Evolutionary conservation across 1,140 invertebrate species (phyloP).

Genomic region (Leucophenga varia): DNA sequence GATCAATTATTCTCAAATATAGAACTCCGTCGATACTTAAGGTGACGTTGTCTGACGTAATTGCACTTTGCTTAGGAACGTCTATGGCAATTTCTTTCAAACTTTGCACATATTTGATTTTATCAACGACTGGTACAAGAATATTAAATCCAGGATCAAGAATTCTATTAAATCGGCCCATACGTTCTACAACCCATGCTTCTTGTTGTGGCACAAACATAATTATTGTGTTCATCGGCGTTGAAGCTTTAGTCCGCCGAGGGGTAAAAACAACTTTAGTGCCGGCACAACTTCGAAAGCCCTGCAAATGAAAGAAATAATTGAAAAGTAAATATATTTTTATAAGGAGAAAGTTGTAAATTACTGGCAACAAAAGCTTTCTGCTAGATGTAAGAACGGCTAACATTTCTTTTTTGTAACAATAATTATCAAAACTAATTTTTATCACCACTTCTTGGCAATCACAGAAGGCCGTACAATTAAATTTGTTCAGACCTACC

Average conservation of each 20-base stretch:
- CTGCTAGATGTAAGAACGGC: no score
- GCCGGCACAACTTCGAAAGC: no score
- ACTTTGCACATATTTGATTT: conserved; percentile 97
- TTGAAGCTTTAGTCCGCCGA: conserved; percentile 61
- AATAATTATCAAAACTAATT: no score
- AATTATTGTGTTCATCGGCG: conserved; percentile 88
- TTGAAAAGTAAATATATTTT: no score
- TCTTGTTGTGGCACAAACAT: conserved; percentile 99
- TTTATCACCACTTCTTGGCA: no score
- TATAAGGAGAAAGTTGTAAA: no score
- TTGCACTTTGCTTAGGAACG: conserved; percentile 97
- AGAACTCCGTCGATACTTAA: conserved; percentile 96
- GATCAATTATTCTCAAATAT: conserved; percentile 90
- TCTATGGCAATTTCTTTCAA: conserved; percentile 99
- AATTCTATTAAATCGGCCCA: conserved; percentile 95
- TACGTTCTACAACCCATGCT: conserved; percentile 98
- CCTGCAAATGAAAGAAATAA: no score
- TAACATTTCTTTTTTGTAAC: no score
- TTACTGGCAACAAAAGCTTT: no score
- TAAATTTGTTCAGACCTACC: no score
- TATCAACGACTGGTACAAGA: conserved; percentile 88
- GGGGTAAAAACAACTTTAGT: neutral
- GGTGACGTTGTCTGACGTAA: conserved; percentile 97
- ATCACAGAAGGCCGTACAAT: no score
- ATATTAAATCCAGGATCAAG: conserved; percentile 94